Evolutionary conservation across 2,797 vertebrate species (phyloP).

Genomic region (Otus scops): DNA sequence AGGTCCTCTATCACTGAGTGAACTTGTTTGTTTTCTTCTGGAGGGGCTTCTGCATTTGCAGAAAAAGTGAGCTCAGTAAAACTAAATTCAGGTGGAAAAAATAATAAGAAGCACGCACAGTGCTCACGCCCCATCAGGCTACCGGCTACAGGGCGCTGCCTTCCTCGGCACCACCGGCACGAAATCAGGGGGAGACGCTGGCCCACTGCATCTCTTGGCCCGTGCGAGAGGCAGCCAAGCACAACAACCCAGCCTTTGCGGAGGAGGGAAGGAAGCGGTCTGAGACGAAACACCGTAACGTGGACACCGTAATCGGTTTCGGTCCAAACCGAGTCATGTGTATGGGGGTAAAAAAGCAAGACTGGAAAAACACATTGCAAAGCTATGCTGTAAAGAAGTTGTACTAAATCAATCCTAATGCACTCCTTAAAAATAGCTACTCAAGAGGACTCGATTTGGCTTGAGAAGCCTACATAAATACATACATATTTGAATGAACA

Average conservation of each 20-base stretch:
- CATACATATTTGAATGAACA: not conserved
- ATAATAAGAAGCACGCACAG: accelerated
- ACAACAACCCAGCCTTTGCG: not conserved
- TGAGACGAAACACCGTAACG: not conserved
- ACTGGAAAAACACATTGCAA: not conserved
- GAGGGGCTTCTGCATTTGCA: not conserved
- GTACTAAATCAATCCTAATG: not conserved
- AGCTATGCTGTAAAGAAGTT: not conserved
- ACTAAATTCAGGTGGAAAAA: not conserved
- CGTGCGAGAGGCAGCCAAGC: not conserved
- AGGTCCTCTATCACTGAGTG: not conserved
- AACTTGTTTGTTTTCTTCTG: not conserved
- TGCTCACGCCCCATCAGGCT: not conserved
- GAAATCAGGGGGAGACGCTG: not conserved
- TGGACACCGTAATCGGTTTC: not conserved
- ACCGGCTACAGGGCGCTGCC: not conserved
- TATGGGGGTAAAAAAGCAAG: not conserved
- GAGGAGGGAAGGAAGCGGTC: constrained; percentile 1
- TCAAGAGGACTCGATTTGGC: not conserved
- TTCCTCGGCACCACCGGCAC: not conserved
- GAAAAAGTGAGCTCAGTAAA: not conserved
- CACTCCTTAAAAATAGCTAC: not conserved
- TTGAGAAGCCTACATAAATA: not conserved
- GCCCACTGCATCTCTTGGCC: not conserved
- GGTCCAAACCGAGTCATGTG: not conserved